A percentile compares a stretch with the other conserved stretches of the same genome.
Evolutionary conservation across 2,113 vertebrate genomes (phyloP).

Genomic region (Colinus virginianus): DNA sequence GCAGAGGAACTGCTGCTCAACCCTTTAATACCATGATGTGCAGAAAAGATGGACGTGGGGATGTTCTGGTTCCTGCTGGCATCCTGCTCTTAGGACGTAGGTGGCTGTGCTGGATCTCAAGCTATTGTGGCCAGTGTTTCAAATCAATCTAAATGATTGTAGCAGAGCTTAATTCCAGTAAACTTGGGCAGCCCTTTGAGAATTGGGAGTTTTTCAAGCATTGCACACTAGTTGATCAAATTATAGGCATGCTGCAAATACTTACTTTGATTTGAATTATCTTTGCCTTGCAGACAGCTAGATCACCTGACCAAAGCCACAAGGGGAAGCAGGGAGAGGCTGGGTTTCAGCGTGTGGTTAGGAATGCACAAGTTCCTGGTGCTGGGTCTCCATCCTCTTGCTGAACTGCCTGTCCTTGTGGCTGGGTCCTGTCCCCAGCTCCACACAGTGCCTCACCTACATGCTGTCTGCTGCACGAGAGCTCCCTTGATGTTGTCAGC

Average conservation of each 20-base stretch:
- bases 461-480: neutral
- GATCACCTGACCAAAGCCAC: slow-evolving; percentile 1
- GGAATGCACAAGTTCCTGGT: neutral
- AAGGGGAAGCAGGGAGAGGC: neutral
- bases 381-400: neutral
- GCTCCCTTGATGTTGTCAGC: neutral
- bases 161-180: neutral
- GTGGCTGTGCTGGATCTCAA: neutral
- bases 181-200: neutral
- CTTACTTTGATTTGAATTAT: neutral
- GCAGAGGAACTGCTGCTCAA: neutral
- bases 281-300: neutral
- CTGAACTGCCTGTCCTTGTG: neutral
- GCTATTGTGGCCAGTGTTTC: neutral
- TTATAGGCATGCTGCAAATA: neutral
- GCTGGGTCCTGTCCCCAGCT: neutral
- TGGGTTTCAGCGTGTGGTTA: neutral
- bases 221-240: neutral
- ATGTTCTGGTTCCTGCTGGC: neutral
- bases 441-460: neutral
- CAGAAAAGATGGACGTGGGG: neutral
- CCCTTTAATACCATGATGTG: neutral
- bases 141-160: neutral
- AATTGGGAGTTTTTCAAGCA: neutral
- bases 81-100: neutral